Base-by-base conservation (phyloP, 2,797 vertebrate species). In the Ispidina lecontei region DNA sequence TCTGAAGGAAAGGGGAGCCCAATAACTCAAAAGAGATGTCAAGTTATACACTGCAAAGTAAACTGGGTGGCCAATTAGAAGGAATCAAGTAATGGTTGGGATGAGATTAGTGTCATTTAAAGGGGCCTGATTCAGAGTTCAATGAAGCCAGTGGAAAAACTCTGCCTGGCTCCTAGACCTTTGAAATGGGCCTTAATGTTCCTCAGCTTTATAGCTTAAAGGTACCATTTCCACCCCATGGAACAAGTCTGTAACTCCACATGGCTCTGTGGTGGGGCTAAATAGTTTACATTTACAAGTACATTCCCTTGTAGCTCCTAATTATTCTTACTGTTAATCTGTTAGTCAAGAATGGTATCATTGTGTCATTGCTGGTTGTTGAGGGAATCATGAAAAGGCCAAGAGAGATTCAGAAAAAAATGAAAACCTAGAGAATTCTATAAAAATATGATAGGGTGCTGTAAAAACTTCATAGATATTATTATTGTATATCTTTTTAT, bases 21-120 rank as follows among this genome's bases (percentile, higher is more conserved):
- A 69, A 52, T 77, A 90, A 71, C 41, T 39, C 52, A 25, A 4
- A 59, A 77, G 60, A 85, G 31, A 49, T 89, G 69, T 82, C 84
- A 70, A 75, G 31, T 80, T 69, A 69, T 77, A 75, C 9, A 31
- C 55, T 75, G 65, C 74, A 63, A 72, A 87, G 35, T 94, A 80
- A 87, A 85, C 75, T 87, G 84, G 90, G 86, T 94, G 90, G 93
- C 94, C 86, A 96, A 88, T 96, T 96, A 96, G 59, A 84, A 89
- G 56, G 68, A 91, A 89, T 95, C 94, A 94, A 90, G 43, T 90
- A 63, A 67, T 35, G 28, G 52, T 52, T 59, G 62, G 59, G 78
- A 87, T 91, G 78, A 95, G 94, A 95, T 96, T 94, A 95, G 71
- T 94, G 94, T 95, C 87, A 84, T 69, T 84, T 63, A 49, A 60